A percentile compares a stretch with the other conserved stretches of the same genome.
These are phyloP conservation scores for Yponomeuta plumbellus DNA, from an alignment of 2,888 invertebrate genomes.

Conservation along the genomic window DNA sequence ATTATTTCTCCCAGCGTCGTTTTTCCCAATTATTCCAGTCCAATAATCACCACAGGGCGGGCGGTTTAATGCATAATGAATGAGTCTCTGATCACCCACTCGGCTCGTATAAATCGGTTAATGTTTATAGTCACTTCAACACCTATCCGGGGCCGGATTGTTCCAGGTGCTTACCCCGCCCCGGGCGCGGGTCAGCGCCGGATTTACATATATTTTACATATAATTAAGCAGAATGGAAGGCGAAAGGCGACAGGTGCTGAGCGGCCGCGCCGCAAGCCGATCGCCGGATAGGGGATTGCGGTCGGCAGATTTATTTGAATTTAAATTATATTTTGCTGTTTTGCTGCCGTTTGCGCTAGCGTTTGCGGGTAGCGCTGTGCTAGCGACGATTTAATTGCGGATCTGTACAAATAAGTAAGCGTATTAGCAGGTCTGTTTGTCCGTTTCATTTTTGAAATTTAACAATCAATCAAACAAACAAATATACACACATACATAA, in stretches of 20 bases:
- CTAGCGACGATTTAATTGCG: background rate
- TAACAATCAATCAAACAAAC: background rate
- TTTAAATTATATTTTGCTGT: background rate
- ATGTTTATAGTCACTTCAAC: slow-evolving; percentile 6
- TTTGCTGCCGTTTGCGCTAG: background rate
- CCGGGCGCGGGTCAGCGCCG: slow-evolving; percentile 16
- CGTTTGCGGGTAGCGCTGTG: background rate
- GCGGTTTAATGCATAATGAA: background rate
- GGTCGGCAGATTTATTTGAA: background rate
- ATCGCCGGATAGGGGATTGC: background rate
- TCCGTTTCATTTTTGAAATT: too few relatives aligned
- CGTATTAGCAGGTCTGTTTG: too few relatives aligned
- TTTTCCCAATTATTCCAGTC: background rate
- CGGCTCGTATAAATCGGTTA: background rate
- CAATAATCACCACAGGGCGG: background rate
- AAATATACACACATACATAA: too few relatives aligned
- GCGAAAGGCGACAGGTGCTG: slow-evolving; percentile 9
- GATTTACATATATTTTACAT: slow-evolving; percentile 51
- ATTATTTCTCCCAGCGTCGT: background rate
- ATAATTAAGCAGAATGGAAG: slow-evolving; percentile 29
- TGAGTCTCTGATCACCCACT: background rate
- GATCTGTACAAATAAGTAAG: background rate
- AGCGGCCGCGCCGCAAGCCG: background rate
- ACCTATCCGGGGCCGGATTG: slow-evolving; percentile 2
- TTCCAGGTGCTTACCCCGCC: slow-evolving; percentile 4